A percentile compares a stretch with the other conserved stretches of the same genome.
phyloP scores from a whole-genome alignment of 2,888 invertebrate species.

The Frankliniella fusca region DNA sequence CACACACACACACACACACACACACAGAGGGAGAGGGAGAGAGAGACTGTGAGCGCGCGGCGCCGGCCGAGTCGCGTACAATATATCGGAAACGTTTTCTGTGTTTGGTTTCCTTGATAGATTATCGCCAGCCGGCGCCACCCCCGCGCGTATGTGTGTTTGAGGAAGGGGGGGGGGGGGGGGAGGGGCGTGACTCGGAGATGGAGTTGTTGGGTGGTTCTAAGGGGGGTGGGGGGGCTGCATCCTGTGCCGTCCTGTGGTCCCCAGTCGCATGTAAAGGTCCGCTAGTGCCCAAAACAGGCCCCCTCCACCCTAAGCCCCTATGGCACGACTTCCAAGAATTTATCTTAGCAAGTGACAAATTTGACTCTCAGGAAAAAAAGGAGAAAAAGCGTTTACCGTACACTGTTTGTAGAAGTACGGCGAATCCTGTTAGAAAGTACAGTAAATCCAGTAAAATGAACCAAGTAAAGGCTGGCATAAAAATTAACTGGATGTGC shows the following conservation, averaged over 20 bases:
- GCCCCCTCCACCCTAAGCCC: not conserved
- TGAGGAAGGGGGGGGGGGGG: not conserved
- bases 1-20: no score
- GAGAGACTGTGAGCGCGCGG: not conserved
- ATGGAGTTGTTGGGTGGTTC: no score
- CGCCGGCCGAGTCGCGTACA: slow-evolving; percentile 13
- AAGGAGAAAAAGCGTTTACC: no score
- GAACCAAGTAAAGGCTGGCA: no score
- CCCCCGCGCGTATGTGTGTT: not conserved
- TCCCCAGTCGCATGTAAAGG: not conserved
- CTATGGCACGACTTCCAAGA: no score
- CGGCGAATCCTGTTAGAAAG: no score
- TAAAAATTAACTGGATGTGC: no score
- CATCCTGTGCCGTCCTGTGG: not conserved
- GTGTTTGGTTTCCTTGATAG: slow-evolving; percentile 24
- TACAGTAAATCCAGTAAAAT: no score
- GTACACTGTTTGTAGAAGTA: not conserved
- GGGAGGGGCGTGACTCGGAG: not conserved
- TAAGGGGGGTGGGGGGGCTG: not conserved
- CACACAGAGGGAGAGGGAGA: no score
- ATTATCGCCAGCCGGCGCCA: slow-evolving; percentile 15
- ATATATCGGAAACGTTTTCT: slow-evolving; percentile 24
- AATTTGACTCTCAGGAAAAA: not conserved
- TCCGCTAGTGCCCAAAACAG: not conserved
- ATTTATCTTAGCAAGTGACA: not conserved